phyloP scores from a whole-genome alignment of 2,113 vertebrate genomes.

The Seriola aureovittata region DNA sequence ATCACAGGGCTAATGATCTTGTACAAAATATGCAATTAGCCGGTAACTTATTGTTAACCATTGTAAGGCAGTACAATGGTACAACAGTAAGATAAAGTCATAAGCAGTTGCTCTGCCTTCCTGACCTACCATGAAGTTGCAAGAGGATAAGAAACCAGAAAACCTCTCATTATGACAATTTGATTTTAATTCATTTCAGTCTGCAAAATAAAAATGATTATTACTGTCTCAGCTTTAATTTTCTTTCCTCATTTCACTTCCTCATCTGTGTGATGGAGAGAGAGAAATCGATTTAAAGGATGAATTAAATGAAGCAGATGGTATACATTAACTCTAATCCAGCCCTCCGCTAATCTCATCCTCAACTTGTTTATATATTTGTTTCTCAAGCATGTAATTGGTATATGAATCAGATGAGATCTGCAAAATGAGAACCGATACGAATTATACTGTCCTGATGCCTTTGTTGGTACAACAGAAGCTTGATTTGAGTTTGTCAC shows the following conservation, averaged over 20 bases:
- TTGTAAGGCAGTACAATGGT: too few species aligned
- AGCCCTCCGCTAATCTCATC: background rate
- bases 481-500: background rate
- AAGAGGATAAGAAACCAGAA: background rate
- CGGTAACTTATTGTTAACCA: background rate
- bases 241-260: constrained; percentile 1
- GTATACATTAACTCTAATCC: background rate
- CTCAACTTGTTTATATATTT: background rate
- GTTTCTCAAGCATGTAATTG: background rate
- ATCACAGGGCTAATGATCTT: too few species aligned
- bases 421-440: background rate
- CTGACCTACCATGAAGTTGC: background rate
- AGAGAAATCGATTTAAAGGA: constrained; percentile 3
- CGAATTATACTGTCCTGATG: background rate
- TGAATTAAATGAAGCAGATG: background rate
- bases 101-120: background rate
- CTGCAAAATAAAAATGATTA: constrained; percentile 5
- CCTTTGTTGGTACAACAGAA: background rate
- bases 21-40: background rate
- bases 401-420: background rate
- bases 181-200: constrained; percentile 16
- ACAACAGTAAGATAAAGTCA: too few species aligned
- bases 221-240: background rate
- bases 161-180: background rate
- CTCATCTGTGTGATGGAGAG: background rate